Evolutionary conservation across 2,113 vertebrate genomes (phyloP).

Genomic region (Thalassarche chlororhynchos): DNA sequence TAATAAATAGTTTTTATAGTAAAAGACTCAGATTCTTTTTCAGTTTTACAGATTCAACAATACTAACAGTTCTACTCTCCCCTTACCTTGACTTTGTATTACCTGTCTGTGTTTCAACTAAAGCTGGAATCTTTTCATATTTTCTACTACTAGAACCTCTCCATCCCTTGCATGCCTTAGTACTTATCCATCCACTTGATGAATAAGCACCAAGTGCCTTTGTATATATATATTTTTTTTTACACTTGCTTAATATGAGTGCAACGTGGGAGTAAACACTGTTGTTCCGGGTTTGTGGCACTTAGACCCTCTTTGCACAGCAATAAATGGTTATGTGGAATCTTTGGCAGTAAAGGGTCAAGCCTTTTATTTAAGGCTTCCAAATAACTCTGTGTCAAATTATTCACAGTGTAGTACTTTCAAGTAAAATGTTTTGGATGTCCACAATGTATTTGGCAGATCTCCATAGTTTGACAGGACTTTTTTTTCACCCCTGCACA

Average conservation of each 20-base stretch:
- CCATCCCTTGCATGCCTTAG: background rate
- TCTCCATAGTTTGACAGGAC: background rate
- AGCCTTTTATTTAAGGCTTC: background rate
- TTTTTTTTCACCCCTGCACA: background rate
- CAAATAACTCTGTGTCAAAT: background rate
- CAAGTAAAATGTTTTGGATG: background rate
- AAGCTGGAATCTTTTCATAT: background rate
- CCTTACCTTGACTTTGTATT: background rate
- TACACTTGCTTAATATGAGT: background rate
- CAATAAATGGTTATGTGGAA: background rate
- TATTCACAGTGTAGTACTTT: background rate
- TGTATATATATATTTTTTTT: background rate
- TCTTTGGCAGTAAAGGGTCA: background rate
- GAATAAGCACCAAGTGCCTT: background rate
- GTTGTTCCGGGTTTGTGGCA: background rate
- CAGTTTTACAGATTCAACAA: background rate
- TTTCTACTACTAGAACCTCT: background rate
- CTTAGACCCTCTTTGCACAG: background rate
- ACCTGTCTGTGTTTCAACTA: background rate
- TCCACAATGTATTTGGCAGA: background rate
- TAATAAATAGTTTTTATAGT: background rate
- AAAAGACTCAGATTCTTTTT: background rate
- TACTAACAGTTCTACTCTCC: background rate
- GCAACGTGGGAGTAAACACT: background rate
- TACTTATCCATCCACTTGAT: background rate